Conservation (phyloP, 2,113 vertebrate species). For the Alectura lathami region DNA sequence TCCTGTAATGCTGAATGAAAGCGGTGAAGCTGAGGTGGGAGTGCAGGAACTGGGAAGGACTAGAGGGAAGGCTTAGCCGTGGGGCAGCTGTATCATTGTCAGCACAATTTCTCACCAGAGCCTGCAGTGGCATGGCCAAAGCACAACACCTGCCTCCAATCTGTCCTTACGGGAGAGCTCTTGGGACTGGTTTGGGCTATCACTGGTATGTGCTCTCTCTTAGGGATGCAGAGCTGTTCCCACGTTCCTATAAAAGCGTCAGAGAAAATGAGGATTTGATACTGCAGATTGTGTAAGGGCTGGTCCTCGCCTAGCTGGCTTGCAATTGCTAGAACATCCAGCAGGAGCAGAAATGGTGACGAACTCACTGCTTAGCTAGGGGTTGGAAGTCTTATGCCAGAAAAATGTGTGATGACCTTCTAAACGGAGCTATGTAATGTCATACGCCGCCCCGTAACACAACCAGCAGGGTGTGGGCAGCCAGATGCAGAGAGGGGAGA, state of each 20-base stretch:
- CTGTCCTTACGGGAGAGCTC: background rate
- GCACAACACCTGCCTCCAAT: background rate
- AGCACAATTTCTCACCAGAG: background rate
- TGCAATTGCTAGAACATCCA: background rate
- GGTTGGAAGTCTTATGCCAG: background rate
- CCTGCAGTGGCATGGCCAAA: background rate
- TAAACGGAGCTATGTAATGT: background rate
- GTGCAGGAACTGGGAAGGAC: background rate
- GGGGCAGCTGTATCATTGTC: no score
- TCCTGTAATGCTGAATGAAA: background rate
- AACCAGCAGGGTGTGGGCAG: background rate
- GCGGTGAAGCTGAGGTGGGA: background rate
- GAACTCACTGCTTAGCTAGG: background rate
- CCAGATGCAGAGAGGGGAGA: accelerated
- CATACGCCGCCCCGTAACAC: accelerated
- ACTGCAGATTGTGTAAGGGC: background rate
- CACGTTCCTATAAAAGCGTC: background rate
- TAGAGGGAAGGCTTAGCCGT: background rate
- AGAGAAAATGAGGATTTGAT: background rate
- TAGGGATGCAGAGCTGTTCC: background rate
- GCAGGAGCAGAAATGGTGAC: background rate
- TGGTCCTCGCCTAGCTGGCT: background rate
- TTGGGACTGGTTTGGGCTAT: background rate
- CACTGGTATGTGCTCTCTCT: background rate
- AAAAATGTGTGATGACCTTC: background rate